A percentile compares a stretch with the other conserved stretches of the same genome.
Evolutionary conservation across 2,113 vertebrate genomes (phyloP).

Genomic region (Jacana jacana): DNA sequence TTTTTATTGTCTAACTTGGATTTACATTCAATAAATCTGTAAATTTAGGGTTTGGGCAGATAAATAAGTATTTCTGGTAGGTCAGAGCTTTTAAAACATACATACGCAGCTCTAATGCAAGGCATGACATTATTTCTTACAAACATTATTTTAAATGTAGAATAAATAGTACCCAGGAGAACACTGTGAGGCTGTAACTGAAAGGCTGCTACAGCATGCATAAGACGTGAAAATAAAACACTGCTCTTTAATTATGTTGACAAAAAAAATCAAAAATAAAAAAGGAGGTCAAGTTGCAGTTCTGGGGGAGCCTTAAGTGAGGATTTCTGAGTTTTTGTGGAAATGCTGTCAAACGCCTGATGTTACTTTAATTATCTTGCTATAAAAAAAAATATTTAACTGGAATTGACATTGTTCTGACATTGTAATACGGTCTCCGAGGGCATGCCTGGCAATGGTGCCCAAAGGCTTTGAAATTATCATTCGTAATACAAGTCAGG

Average conservation of each 20-base stretch:
- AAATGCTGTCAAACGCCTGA: constrained; percentile 7
- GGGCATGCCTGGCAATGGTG: neutral
- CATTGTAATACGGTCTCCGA: constrained; percentile 43
- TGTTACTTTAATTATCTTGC: constrained; percentile 33
- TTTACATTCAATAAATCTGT: neutral
- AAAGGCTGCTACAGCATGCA: neutral
- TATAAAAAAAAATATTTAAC: constrained; percentile 13
- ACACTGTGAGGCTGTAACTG: neutral
- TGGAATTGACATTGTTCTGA: constrained; percentile 50
- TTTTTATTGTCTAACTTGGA: neutral
- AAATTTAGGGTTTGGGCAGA: neutral
- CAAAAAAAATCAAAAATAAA: neutral
- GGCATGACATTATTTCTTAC: neutral
- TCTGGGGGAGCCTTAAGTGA: neutral
- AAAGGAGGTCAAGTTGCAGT: neutral
- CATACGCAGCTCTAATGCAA: neutral
- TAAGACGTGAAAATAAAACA: neutral
- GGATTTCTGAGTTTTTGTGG: neutral
- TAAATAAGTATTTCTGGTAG: neutral
- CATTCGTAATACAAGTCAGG: constrained; percentile 29
- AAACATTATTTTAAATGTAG: neutral
- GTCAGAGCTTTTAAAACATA: neutral
- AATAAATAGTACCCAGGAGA: neutral
- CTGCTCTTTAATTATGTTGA: neutral
- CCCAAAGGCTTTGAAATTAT: constrained; percentile 47